Evolutionary conservation across 1,140 invertebrate species (phyloP), one percentile per base, ranked within the genome.

Genomic region (Nephotettix cincticeps): DNA sequence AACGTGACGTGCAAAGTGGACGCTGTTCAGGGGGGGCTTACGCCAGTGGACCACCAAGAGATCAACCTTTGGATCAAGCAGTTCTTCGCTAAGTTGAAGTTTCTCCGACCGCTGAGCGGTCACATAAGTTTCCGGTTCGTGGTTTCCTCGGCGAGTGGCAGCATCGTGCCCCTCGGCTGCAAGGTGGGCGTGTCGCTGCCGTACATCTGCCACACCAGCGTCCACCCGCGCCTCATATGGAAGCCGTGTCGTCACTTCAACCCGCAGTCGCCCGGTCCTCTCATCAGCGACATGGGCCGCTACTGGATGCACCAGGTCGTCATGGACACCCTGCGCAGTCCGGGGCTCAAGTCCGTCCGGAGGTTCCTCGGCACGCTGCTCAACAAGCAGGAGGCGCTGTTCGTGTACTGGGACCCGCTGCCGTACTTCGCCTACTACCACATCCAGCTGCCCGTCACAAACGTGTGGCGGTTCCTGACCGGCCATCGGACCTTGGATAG

Each of bases 401-500:
- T 93, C 75, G 84, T 89, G 0, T 91, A 89, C 74, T 93, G 91
- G 91, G 92, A 94, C 76, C 92, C 91, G 0, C 75, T 94, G 67
- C 92, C 92, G 0, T 93, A 93, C 76, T 92, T 90, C 75, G 91
- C 90, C 1, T 93, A 92, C 76, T 93, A 93, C 80, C 91, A 92
- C 76, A 86, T 93, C 69, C 89, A 92, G 75, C 79, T 90, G 71
- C 90, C 91, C 0, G 86, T 92, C 36, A 81, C 83, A 69, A 85
- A 87, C 29, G 79, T 91, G 13, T 76, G 84, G 1, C 82, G 80
- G 0, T 83, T 83, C 63, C 79, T 88, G 27, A 77, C 73, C 78
- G 81, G 65, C 79, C 82, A 67, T 17, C 19, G 30, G n/a, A 43
- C 17, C 17, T 19, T 67, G 32, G 30, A 67, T 36, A 67, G 27